phyloP scores from a whole-genome alignment of 2,797 vertebrate genomes.

The Cercopithecus petaurista region DNA sequence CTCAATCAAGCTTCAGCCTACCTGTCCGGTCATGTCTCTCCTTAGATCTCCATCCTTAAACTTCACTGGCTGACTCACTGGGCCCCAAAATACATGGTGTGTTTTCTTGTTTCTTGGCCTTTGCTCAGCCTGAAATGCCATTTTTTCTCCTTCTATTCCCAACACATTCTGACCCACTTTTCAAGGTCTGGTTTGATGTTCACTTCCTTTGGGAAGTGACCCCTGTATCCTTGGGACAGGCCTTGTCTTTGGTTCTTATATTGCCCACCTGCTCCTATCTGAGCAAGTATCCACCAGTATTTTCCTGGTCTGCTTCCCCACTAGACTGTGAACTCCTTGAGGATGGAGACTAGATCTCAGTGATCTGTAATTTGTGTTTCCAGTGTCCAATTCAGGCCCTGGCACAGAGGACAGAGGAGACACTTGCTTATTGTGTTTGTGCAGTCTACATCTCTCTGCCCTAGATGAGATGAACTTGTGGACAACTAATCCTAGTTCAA shows the following conservation, averaged over 20 bases:
- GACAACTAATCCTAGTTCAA: constrained; percentile 33
- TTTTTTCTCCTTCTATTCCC: constrained; percentile 39
- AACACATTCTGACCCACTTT: neutral
- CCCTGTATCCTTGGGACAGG: neutral
- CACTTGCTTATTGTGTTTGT: neutral
- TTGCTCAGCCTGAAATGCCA: constrained; percentile 3
- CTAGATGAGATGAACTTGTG: neutral
- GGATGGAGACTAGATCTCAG: neutral
- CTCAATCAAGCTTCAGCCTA: constrained; percentile 2
- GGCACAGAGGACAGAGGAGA: constrained; percentile 2
- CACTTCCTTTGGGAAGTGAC: neutral
- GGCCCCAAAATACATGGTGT: neutral
- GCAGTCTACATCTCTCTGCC: constrained; percentile 22
- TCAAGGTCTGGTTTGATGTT: neutral
- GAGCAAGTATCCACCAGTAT: neutral
- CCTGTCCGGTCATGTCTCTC: neutral
- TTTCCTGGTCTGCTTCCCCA: neutral
- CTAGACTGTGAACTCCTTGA: constrained; percentile 32
- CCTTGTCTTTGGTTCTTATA: constrained; percentile 24
- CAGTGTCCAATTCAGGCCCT: neutral
- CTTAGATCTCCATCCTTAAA: neutral
- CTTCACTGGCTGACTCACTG: neutral
- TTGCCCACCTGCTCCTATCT: neutral
- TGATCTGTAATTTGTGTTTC: constrained; percentile 1
- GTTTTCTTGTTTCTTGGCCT: neutral